Conservation (phyloP, 2,888 invertebrate genomes). For the Odontomyia ornata region DNA sequence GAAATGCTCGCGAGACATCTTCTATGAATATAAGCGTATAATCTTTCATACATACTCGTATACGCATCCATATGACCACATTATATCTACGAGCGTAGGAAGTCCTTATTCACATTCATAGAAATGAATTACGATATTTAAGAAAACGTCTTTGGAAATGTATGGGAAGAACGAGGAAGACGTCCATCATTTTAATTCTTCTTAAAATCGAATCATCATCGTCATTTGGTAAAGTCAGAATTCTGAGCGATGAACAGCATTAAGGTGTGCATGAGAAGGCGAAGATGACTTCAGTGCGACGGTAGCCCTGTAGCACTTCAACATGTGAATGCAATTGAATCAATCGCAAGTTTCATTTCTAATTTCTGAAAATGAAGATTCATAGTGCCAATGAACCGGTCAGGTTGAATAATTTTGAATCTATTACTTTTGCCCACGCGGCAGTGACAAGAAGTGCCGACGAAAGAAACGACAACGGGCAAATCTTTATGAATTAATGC, state of each 20-base stretch:
- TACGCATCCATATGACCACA: neutral
- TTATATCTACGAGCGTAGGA: neutral
- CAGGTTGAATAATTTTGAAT: constrained; percentile 7
- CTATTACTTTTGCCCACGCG: neutral
- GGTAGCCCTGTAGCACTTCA: neutral
- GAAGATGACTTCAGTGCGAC: neutral
- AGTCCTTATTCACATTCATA: constrained; percentile 14
- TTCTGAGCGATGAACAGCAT: neutral
- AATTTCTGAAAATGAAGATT: neutral
- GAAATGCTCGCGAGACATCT: neutral
- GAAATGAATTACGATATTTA: neutral
- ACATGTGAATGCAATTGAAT: neutral
- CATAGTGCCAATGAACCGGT: constrained; percentile 9
- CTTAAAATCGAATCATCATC: constrained; percentile 21
- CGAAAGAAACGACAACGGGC: neutral
- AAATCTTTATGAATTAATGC: too few species aligned
- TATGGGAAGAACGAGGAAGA: neutral
- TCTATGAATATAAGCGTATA: neutral
- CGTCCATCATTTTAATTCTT: constrained; percentile 18
- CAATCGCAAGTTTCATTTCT: neutral
- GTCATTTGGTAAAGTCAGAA: neutral
- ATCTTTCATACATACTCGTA: too few species aligned
- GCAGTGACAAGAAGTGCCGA: neutral
- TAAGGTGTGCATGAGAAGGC: neutral
- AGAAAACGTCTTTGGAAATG: neutral